These are phyloP conservation scores for Vulpes lagopus DNA, from an alignment of 2,113 vertebrate species.

Conservation along the genomic window DNA sequence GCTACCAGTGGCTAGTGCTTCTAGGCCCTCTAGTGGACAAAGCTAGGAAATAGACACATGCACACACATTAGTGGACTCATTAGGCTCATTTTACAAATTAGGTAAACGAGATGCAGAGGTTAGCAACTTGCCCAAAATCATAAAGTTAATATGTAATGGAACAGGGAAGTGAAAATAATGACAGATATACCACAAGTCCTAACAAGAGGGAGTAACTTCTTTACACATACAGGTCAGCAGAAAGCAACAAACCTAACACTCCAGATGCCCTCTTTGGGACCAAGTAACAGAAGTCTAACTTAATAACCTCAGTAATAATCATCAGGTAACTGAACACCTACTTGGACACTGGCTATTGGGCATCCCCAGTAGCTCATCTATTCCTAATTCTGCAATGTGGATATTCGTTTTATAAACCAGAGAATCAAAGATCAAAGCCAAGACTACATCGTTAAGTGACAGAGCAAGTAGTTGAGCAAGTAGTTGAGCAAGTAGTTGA, in stretches of 20 bases:
- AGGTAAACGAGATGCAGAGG: not conserved
- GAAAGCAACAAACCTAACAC: not conserved
- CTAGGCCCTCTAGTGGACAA: slow-evolving; percentile 22
- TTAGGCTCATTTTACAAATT: not conserved
- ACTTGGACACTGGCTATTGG: not conserved
- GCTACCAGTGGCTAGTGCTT: not conserved
- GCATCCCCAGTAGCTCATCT: not conserved
- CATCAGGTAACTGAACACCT: not conserved
- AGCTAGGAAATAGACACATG: not conserved
- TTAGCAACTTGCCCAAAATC: slow-evolving; percentile 34
- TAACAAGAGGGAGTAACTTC: slow-evolving; percentile 7
- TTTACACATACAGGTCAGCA: not conserved
- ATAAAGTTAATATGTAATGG: not conserved
- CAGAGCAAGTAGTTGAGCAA: not conserved
- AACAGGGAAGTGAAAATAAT: slow-evolving; percentile 21
- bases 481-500: not conserved
- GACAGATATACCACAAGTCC: not conserved
- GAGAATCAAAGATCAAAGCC: not conserved
- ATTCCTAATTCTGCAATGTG: not conserved
- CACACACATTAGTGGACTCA: not conserved
- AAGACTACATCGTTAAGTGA: not conserved
- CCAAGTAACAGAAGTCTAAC: not conserved
- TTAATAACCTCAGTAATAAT: not conserved
- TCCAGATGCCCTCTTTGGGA: not conserved
- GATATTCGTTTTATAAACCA: not conserved